These are phyloP conservation scores for Scaeva pyrastri DNA, from an alignment of 2,888 invertebrate species.

Conservation along the genomic window DNA sequence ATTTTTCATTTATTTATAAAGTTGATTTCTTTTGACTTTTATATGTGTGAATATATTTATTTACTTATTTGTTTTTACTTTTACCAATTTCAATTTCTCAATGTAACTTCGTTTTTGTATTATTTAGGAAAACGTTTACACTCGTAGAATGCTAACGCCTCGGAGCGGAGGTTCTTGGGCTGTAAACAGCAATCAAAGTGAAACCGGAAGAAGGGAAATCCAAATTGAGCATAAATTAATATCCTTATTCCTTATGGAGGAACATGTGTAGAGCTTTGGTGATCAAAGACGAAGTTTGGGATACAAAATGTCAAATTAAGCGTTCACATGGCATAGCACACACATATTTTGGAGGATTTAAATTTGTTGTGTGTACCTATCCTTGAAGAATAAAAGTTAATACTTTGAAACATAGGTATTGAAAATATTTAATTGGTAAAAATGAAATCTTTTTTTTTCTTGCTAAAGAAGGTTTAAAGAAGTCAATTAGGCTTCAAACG, in stretches of 20 bases:
- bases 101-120: conserved; percentile 19
- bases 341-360: too few species aligned
- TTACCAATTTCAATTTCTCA: neutral
- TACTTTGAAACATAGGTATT: too few species aligned
- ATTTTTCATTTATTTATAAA: conserved; percentile 32
- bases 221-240: conserved; percentile 1
- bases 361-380: too few species aligned
- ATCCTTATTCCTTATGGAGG: neutral
- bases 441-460: too few species aligned
- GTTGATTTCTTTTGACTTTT: conserved; percentile 42
- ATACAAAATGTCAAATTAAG: too few species aligned
- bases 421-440: too few species aligned
- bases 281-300: conserved; percentile 1
- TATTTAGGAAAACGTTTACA: conserved; percentile 1
- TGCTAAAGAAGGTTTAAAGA: too few species aligned
- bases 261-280: too few species aligned
- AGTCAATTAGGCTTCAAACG: too few species aligned
- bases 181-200: conserved; percentile 13
- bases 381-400: too few species aligned
- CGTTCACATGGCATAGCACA: too few species aligned
- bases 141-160: neutral
- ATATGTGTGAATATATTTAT: conserved; percentile 19
- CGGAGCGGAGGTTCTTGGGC: conserved; percentile 1
- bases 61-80: neutral
- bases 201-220: conserved; percentile 21